Percentiles rank a stretch among this genome's conserved stretches.
phyloP scores from a whole-genome alignment of 1,140 invertebrate genomes.

The Zaprionus africanus region DNA sequence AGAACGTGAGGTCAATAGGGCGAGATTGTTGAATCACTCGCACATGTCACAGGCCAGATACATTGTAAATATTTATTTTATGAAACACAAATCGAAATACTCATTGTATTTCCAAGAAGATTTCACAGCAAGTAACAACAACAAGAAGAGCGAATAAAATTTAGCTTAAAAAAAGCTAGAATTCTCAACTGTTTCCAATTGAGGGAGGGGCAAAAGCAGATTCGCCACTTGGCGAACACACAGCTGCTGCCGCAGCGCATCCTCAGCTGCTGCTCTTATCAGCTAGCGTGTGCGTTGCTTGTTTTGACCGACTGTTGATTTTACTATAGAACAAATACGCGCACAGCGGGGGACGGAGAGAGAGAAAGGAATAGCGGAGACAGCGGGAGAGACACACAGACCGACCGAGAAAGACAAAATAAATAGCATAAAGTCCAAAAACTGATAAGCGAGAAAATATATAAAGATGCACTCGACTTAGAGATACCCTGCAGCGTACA shows the following conservation, averaged over 20 bases:
- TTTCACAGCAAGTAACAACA: neutral
- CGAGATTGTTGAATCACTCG: neutral
- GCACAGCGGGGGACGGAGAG: conserved; percentile 31
- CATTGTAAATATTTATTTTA: conserved; percentile 2
- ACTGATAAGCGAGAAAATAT: conserved; percentile 67
- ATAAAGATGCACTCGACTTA: neutral
- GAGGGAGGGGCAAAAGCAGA: neutral
- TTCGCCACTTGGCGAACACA: neutral
- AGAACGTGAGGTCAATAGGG: neutral
- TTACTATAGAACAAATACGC: conserved; percentile 74
- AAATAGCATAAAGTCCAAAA: conserved; percentile 78
- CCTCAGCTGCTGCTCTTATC: conserved; percentile 23
- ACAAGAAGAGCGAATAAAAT: neutral
- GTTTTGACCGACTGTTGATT: conserved; percentile 58
- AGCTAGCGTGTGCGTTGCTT: conserved; percentile 24
- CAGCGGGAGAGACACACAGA: neutral
- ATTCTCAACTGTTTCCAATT: neutral
- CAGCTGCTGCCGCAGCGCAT: neutral
- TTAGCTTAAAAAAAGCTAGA: neutral
- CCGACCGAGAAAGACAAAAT: conserved; percentile 41
- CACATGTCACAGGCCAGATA: neutral
- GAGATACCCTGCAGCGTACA: neutral
- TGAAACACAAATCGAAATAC: neutral
- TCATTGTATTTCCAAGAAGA: neutral
- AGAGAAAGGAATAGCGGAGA: conserved; percentile 9